phyloP scores from a whole-genome alignment of 1,140 invertebrate species.

The Dufourea novaeangliae region DNA sequence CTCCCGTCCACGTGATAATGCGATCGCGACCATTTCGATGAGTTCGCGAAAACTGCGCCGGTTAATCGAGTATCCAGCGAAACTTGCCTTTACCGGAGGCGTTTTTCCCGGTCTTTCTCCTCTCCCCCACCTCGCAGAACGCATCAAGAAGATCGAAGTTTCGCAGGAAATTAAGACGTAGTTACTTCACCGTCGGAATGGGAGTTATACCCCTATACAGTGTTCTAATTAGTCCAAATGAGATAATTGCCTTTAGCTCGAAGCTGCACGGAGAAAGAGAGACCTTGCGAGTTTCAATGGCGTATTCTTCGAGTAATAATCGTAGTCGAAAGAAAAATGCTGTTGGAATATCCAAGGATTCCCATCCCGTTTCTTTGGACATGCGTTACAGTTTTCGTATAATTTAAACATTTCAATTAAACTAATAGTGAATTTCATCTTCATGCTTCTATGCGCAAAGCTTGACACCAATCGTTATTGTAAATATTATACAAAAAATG shows the following conservation, averaged over 20 bases:
- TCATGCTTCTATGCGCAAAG: no score
- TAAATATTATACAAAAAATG: no score
- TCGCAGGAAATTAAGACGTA: neutral
- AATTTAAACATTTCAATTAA: no score
- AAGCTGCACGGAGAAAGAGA: neutral
- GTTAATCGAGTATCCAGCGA: neutral
- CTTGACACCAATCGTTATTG: no score
- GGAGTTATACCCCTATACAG: neutral
- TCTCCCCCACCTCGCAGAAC: neutral
- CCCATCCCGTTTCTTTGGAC: no score
- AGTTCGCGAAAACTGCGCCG: neutral
- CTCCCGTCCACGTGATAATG: neutral
- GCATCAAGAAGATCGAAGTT: neutral
- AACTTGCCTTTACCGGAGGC: neutral
- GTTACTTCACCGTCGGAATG: neutral
- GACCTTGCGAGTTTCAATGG: neutral
- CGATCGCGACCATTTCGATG: neutral
- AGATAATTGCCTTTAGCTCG: slow-evolving; percentile 24
- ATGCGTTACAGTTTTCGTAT: no score
- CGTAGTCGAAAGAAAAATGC: no score
- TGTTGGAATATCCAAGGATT: no score
- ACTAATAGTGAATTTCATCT: no score
- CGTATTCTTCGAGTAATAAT: neutral
- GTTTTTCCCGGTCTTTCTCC: neutral
- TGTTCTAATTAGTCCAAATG: slow-evolving; percentile 30